Base-by-base conservation (phyloP, 1,140 invertebrate genomes). In the Drosophila watanabei region DNA sequence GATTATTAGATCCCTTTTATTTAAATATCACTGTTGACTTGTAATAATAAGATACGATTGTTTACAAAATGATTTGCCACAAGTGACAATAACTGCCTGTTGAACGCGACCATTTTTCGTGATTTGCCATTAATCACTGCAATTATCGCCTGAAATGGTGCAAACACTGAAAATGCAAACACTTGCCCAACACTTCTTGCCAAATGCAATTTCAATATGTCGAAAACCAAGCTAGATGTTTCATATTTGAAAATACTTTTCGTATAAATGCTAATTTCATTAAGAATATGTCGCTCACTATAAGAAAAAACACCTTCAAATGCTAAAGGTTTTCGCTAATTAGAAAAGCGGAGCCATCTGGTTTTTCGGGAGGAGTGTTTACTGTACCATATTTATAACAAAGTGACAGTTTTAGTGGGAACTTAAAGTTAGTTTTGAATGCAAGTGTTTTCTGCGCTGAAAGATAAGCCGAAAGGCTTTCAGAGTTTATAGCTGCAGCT, bases 321-420 rank as follows among this genome's bases (percentile, higher is more conserved):
- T 16, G 43, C 30, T 33, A 16, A n/a, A 35, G 24, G 32, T 65
- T 60, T 66, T 66, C 9, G 56, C 63, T 66, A 46, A 66, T 66
- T 66, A 18, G 13, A 46, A 46, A 20, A 18, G 32, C 56, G 14
- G 43, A 18, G 56, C 14, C 13, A 35, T 33, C 13, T 32, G 16
- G 32, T 30, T 66, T 46, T 52, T 18, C n/a, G 10, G 10, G 11
- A 18, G 16, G 20, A 62, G 63, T 46, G 41, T 10, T 43, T 4
- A 30, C 41, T 28, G 32, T 35, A 43, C 37, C 35, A 28, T 37
- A 39, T 18, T 8, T 4, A 11, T 16, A 43, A 28, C 16, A 62
- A 37, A 57, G 20, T 54, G 30, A 52, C 75, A 45, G 45, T 62
- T 77, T 77, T 16, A 45, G 45, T 54, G 51, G 7, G 33, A 41